These are phyloP conservation scores for Lytechinus variegatus DNA, from an alignment of 35 echinoderm and acorn worm species.

Conservation along the genomic window DNA sequence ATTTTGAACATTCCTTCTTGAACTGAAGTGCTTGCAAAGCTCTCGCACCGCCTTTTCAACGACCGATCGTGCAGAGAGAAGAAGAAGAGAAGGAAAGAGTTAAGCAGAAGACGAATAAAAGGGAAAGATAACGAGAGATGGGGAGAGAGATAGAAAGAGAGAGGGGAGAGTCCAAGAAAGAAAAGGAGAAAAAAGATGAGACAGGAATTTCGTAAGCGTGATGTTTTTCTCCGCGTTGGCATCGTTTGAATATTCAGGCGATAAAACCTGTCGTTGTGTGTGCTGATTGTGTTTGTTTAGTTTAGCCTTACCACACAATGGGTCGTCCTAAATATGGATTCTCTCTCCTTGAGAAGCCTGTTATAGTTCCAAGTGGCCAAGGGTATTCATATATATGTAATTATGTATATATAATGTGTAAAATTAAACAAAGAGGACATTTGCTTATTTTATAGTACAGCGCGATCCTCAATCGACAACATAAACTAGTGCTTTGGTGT, in stretches of 20 bases:
- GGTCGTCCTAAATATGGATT: background rate
- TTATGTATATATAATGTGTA: too few species aligned
- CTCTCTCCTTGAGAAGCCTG: background rate
- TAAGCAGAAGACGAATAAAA: background rate
- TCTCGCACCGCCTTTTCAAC: background rate
- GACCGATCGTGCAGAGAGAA: background rate
- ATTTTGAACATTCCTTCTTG: background rate
- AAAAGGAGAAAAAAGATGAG: background rate
- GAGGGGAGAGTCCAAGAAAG: too few species aligned
- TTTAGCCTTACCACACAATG: background rate
- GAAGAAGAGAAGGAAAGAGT: background rate
- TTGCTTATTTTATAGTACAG: too few species aligned
- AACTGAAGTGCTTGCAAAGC: background rate
- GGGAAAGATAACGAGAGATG: background rate
- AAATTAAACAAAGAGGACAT: too few species aligned
- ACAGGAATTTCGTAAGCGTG: background rate
- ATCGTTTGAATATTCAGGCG: conserved; percentile 2
- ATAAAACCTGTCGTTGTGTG: background rate
- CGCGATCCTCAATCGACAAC: too few species aligned
- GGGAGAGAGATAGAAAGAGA: background rate
- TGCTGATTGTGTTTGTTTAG: conserved; percentile 11
- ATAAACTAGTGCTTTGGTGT: too few species aligned
- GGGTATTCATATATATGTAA: background rate
- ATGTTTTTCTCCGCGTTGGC: background rate
- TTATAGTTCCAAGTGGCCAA: background rate